Evolutionary conservation across 2,797 vertebrate species (phyloP).

Genomic region (Pterois miles): DNA sequence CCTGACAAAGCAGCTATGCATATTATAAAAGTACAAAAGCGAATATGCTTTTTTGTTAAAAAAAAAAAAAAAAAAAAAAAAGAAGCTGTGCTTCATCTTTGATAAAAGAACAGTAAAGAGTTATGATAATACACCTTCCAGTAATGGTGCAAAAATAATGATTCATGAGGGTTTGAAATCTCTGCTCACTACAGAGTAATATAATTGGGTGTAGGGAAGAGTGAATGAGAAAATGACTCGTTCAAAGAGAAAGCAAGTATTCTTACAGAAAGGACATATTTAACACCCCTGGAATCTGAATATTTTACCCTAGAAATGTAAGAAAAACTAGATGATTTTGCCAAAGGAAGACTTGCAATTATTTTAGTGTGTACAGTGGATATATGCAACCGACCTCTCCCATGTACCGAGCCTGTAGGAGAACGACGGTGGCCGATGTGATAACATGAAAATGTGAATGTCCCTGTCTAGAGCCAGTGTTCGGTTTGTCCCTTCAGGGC

Average conservation of each 20-base stretch:
- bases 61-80: no score
- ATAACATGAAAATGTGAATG: no score
- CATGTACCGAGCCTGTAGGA: no score
- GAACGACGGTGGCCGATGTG: no score
- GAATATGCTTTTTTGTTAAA: no score
- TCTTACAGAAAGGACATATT: neutral
- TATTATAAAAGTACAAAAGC: no score
- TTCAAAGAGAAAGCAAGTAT: neutral
- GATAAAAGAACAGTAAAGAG: neutral
- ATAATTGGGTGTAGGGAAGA: neutral
- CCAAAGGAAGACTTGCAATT: neutral
- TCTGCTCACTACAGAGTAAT: no score
- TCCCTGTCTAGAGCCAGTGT: no score
- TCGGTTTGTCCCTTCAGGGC: no score
- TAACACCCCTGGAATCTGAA: neutral
- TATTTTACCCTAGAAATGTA: neutral
- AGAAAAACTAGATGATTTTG: neutral
- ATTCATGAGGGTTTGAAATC: neutral
- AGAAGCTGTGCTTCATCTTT: no score
- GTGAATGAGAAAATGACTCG: neutral
- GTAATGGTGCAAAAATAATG: neutral
- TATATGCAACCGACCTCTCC: no score
- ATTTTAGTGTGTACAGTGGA: neutral
- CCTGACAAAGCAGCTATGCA: no score
- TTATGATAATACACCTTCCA: neutral